Conservation (phyloP, 2,797 vertebrate species). For the Leuciscus waleckii region DNA sequence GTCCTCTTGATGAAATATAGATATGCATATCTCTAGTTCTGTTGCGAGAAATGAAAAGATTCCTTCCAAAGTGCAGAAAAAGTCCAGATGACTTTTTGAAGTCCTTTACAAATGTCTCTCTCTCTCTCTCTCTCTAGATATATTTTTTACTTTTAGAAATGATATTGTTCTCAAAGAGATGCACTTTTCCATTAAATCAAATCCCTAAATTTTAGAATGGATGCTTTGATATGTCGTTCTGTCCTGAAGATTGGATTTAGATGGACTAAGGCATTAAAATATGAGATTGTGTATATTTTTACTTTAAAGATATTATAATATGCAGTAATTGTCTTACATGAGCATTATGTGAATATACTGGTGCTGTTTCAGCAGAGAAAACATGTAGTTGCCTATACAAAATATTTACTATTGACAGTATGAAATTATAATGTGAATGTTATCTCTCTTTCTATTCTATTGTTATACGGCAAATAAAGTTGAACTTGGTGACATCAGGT, state of each 20-base stretch:
- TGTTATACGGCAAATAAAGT: conserved; percentile 35
- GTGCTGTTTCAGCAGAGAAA: conserved; percentile 8
- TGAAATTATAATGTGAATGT: conserved; percentile 8
- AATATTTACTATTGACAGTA: conserved; percentile 24
- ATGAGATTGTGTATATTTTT: neutral
- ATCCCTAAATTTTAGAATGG: neutral
- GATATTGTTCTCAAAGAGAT: conserved; percentile 11
- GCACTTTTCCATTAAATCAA: conserved; percentile 37
- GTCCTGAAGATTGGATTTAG: neutral
- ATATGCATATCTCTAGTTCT: neutral
- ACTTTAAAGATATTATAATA: conserved; percentile 7
- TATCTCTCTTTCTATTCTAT: conserved; percentile 19
- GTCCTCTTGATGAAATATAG: neutral
- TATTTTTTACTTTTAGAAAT: conserved; percentile 5
- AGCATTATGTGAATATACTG: conserved; percentile 31
- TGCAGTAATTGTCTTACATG: neutral
- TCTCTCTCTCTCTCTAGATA: neutral
- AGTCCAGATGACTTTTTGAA: neutral
- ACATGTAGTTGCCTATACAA: conserved; percentile 28
- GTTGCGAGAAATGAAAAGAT: neutral
- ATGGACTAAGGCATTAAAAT: conserved; percentile 10
- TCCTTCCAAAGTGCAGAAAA: neutral
- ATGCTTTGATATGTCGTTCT: neutral
- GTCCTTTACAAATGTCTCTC: neutral
- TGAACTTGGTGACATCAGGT: conserved; percentile 11